Conservation (phyloP, 2,888 invertebrate species). For the Ophonus ardosiacus region DNA sequence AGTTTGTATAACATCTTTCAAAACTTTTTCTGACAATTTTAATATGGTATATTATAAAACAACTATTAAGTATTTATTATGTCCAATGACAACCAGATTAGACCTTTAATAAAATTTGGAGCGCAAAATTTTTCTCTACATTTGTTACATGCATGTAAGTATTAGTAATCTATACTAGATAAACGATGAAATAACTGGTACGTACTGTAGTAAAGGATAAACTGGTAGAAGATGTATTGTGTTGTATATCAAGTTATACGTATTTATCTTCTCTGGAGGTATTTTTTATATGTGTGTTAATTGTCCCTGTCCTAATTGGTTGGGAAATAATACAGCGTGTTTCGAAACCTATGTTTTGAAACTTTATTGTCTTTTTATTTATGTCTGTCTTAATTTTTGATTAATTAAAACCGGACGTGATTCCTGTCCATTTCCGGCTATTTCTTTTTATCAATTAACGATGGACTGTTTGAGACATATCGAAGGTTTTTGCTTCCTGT, state of each 20-base stretch:
- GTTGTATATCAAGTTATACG: background rate
- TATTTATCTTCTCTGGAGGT: conserved; percentile 40
- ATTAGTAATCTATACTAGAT: too few species aligned
- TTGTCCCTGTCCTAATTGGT: conserved; percentile 60
- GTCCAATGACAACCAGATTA: too few species aligned
- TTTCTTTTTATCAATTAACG: conserved; percentile 42
- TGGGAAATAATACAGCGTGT: conserved; percentile 60
- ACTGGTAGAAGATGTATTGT: background rate
- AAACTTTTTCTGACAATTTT: too few species aligned
- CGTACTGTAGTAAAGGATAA: background rate
- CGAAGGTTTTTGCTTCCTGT: conserved; percentile 29
- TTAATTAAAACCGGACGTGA: conserved; percentile 46
- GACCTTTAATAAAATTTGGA: too few species aligned
- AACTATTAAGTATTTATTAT: too few species aligned
- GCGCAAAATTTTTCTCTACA: too few species aligned
- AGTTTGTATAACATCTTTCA: too few species aligned
- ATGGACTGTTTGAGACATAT: conserved; percentile 33
- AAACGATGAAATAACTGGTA: background rate
- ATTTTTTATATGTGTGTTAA: conserved; percentile 64
- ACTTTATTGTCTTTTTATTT: conserved; percentile 55
- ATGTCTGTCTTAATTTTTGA: conserved; percentile 44
- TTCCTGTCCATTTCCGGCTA: conserved; percentile 33
- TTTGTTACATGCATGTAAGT: too few species aligned
- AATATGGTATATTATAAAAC: too few species aligned
- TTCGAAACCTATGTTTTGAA: conserved; percentile 56